Percentiles rank a stretch among this genome's conserved stretches.
phyloP scores from a whole-genome alignment of 2,797 vertebrate genomes.

The Harpagifer antarcticus region DNA sequence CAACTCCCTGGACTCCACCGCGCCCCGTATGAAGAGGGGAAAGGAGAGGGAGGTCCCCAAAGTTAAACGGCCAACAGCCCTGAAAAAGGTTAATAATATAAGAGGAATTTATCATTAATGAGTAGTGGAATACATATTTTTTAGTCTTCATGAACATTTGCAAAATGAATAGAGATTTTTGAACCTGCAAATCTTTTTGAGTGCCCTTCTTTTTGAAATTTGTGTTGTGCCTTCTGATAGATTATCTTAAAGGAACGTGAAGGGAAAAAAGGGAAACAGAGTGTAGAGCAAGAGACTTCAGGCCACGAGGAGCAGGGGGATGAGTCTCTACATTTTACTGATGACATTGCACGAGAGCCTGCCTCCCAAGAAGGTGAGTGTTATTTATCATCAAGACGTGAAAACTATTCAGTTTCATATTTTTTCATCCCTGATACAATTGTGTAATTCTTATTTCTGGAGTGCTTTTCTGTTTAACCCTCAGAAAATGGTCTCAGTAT shows the following conservation, averaged over 20 bases:
- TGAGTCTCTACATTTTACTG: slow-evolving; percentile 85
- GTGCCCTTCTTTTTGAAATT: neutral
- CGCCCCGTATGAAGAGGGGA: slow-evolving; percentile 93
- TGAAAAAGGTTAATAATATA: slow-evolving; percentile 91
- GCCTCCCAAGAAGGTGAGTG: slow-evolving; percentile 92
- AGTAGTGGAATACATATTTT: neutral
- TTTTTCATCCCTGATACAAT: neutral
- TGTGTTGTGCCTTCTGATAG: slow-evolving; percentile 74
- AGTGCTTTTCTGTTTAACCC: slow-evolving; percentile 16
- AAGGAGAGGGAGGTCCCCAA: slow-evolving; percentile 97
- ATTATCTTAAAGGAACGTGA: slow-evolving; percentile 98
- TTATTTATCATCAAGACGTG: neutral
- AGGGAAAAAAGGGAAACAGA: slow-evolving; percentile 94
- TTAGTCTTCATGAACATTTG: neutral
- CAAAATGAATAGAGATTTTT: slow-evolving; percentile 6
- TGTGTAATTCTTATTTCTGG: slow-evolving; percentile 10
- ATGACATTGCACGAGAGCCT: slow-evolving; percentile 90
- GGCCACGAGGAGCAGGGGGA: slow-evolving; percentile 91
- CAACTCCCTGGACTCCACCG: slow-evolving; percentile 92
- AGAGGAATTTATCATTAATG: neutral
- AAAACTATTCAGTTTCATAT: neutral
- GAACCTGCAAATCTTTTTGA: neutral
- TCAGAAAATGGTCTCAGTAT: slow-evolving; percentile 94
- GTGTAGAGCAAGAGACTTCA: slow-evolving; percentile 86
- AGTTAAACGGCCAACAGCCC: slow-evolving; percentile 96